phyloP scores from a whole-genome alignment of 2,113 vertebrate genomes.

The Gopherus flavomarginatus region DNA sequence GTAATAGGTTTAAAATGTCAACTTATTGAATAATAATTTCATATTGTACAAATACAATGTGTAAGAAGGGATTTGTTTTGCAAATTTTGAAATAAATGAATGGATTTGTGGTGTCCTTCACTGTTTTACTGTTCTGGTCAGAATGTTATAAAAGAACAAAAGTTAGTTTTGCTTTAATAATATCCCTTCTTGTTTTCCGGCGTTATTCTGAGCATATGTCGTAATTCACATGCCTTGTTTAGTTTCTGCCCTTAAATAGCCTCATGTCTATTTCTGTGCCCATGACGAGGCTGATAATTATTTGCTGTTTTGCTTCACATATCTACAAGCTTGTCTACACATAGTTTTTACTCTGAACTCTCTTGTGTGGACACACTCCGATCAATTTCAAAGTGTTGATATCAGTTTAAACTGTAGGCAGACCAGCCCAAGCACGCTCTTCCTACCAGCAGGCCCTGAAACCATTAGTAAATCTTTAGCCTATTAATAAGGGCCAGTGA shows the following conservation, averaged over 20 bases:
- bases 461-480: background rate
- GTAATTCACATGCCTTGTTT: constrained; percentile 58
- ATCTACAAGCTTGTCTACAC: constrained; percentile 16
- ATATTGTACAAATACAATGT: constrained; percentile 85
- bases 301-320: constrained; percentile 16
- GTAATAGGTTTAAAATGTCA: constrained; percentile 91
- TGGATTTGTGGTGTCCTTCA: constrained; percentile 85
- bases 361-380: background rate
- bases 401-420: background rate
- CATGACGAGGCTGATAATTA: constrained; percentile 28
- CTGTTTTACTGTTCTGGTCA: constrained; percentile 73
- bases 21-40: constrained; percentile 90
- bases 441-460: background rate
- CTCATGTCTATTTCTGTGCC: constrained; percentile 19
- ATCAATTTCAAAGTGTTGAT: background rate
- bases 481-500: background rate
- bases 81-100: constrained; percentile 88
- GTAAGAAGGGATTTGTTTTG: constrained; percentile 88
- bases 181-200: constrained; percentile 41
- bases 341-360: background rate
- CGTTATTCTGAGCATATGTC: constrained; percentile 20
- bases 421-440: background rate
- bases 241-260: constrained; percentile 46
- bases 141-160: constrained; percentile 72
- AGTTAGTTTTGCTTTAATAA: constrained; percentile 72